phyloP scores from a whole-genome alignment of 2,113 vertebrate genomes.

The Nothoprocta pentlandii region DNA sequence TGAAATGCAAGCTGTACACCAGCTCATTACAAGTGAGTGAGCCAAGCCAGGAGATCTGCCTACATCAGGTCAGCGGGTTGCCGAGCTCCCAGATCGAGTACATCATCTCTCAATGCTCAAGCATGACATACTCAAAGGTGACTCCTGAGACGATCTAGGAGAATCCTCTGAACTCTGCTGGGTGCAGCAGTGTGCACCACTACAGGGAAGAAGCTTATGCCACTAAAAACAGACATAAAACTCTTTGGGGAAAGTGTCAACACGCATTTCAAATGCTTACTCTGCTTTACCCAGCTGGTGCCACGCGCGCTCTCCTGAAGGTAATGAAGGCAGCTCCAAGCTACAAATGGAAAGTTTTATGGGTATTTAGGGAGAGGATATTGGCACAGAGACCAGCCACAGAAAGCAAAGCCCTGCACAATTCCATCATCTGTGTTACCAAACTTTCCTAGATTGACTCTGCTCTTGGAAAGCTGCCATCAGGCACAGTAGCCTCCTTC shows the following conservation, averaged over 20 bases:
- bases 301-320: not conserved
- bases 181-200: not conserved
- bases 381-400: constrained; percentile 24
- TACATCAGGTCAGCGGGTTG: not conserved
- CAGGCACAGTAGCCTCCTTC: constrained; percentile 33
- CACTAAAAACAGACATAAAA: not conserved
- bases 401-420: constrained; percentile 38
- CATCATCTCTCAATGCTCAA: not conserved
- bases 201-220: not conserved
- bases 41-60: not conserved
- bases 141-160: not conserved
- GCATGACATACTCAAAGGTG: rapidly evolving
- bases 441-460: constrained; percentile 57
- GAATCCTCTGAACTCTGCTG: not conserved
- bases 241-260: not conserved
- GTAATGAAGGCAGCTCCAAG: not conserved
- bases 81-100: not conserved
- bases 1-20: not conserved
- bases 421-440: constrained; percentile 48
- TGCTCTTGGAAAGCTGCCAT: constrained; percentile 51
- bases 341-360: constrained; percentile 62
- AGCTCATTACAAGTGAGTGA: not conserved
- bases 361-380: constrained; percentile 45
- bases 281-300: not conserved
- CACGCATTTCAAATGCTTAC: not conserved